Percentiles rank a stretch among this genome's conserved stretches.
Conservation (phyloP, 2,113 vertebrate species). For the Gasterosteus nipponicus region DNA sequence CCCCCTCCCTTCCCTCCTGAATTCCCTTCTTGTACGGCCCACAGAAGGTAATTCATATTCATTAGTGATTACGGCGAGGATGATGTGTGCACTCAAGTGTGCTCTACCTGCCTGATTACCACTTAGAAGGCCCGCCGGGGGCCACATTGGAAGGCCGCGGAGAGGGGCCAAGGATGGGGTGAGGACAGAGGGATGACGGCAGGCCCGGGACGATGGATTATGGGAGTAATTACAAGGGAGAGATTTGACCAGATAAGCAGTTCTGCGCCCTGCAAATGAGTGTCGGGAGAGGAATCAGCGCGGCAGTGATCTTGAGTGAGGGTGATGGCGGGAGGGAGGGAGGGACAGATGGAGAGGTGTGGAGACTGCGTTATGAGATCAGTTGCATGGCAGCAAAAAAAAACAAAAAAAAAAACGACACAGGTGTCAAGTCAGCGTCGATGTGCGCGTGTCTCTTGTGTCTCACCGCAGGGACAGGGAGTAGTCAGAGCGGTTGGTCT, state of each 20-base stretch:
- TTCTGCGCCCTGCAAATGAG: constrained; percentile 68
- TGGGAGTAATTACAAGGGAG: constrained; percentile 72
- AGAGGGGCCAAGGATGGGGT: constrained; percentile 51
- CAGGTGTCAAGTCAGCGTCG: neutral
- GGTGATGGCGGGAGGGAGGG: constrained; percentile 36
- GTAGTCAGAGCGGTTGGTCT: constrained; percentile 91
- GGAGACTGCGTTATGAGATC: constrained; percentile 48
- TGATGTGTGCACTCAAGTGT: constrained; percentile 79
- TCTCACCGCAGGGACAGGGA: constrained; percentile 87
- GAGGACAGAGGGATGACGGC: constrained; percentile 48
- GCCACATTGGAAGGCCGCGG: constrained; percentile 36
- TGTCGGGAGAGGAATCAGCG: constrained; percentile 62
- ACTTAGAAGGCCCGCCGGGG: constrained; percentile 71
- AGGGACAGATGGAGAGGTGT: constrained; percentile 61
- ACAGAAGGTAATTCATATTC: constrained; percentile 82
- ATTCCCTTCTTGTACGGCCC: constrained; percentile 68
- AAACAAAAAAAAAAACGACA: neutral
- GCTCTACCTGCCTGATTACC: constrained; percentile 82
- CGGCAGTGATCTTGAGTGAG: constrained; percentile 52
- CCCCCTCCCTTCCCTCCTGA: constrained; percentile 15
- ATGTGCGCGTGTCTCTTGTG: neutral
- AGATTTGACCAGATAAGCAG: constrained; percentile 80
- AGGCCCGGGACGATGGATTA: constrained; percentile 56
- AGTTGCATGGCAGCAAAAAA: constrained; percentile 6
- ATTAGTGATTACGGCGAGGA: constrained; percentile 77